Percentiles rank a stretch among this genome's conserved stretches.
These are phyloP conservation scores for Tetramorium bicarinatum DNA, from an alignment of 2,888 invertebrate genomes.

Conservation along the genomic window DNA sequence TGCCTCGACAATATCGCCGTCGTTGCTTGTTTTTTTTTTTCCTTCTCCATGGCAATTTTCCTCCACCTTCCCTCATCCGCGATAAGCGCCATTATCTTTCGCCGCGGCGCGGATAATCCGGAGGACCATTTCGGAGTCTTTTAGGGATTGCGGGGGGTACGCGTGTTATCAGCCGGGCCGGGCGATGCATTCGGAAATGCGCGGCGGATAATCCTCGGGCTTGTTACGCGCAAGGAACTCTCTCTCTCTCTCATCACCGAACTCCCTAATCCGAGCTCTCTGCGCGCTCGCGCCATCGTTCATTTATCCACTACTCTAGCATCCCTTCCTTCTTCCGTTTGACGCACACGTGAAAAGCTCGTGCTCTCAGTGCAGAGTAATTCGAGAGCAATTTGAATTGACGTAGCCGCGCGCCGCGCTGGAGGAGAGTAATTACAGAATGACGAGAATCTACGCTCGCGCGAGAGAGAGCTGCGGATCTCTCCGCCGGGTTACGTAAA, in stretches of 20 bases:
- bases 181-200: slow-evolving; percentile 64
- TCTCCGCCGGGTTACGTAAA: slow-evolving; percentile 50
- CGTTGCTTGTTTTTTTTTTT: slow-evolving; percentile 56
- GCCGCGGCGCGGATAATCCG: slow-evolving; percentile 71
- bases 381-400: slow-evolving; percentile 84
- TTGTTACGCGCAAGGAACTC: slow-evolving; percentile 64
- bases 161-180: slow-evolving; percentile 51
- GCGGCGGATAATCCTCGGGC: slow-evolving; percentile 68
- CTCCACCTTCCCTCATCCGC: slow-evolving; percentile 50
- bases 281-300: slow-evolving; percentile 22
- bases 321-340: slow-evolving; percentile 35
- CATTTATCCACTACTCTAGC: slow-evolving; percentile 57
- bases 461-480: slow-evolving; percentile 62
- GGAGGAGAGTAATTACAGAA: slow-evolving; percentile 83
- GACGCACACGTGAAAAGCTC: slow-evolving; percentile 21
- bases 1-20: slow-evolving; percentile 56
- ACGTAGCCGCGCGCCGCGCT: slow-evolving; percentile 76
- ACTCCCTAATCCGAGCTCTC: not conserved
- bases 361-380: slow-evolving; percentile 77
- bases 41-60: slow-evolving; percentile 52
- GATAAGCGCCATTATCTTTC: slow-evolving; percentile 75
- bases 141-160: slow-evolving; percentile 33
- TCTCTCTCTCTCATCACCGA: not conserved
- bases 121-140: slow-evolving; percentile 68
- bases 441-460: slow-evolving; percentile 67